phyloP scores from a whole-genome alignment of 1,140 invertebrate genomes.

The Drosophila varians region DNA sequence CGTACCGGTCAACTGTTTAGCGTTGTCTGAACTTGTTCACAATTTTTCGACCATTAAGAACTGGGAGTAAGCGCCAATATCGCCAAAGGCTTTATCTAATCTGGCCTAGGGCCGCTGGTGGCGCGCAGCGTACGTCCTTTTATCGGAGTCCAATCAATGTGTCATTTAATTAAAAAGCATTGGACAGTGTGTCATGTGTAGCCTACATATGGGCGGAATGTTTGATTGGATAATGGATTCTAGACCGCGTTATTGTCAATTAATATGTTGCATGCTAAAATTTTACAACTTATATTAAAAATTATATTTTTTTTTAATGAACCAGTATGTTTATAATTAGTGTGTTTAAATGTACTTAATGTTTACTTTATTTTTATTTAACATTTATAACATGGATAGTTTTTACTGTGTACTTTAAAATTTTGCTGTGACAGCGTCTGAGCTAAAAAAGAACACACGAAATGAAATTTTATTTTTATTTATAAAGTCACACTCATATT shows the following conservation, averaged over 20 bases:
- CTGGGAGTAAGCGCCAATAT: constrained; percentile 40
- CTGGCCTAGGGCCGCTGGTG: constrained; percentile 9
- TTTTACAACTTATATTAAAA: too few species aligned
- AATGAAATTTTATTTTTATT: too few species aligned
- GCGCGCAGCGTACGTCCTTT: constrained; percentile 15
- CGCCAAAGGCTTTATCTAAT: constrained; percentile 54
- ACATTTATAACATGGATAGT: too few species aligned
- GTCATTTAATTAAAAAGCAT: constrained; percentile 59
- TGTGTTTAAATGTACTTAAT: too few species aligned
- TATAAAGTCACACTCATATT: too few species aligned
- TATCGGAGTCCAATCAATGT: constrained; percentile 45
- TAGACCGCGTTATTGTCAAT: background rate
- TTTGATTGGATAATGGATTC: background rate
- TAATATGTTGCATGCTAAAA: too few species aligned
- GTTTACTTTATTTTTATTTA: too few species aligned
- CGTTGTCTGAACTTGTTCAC: constrained; percentile 32
- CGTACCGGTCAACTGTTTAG: constrained; percentile 41
- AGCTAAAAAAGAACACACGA: too few species aligned
- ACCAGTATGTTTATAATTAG: too few species aligned
- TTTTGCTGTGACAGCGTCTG: too few species aligned
- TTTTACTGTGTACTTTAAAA: too few species aligned
- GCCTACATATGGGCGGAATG: constrained; percentile 45
- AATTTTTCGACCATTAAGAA: constrained; percentile 50
- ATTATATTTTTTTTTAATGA: too few species aligned
- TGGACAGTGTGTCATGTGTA: constrained; percentile 32